phyloP scores from a whole-genome alignment of 2,888 invertebrate species.

The Aplocera efformata region DNA sequence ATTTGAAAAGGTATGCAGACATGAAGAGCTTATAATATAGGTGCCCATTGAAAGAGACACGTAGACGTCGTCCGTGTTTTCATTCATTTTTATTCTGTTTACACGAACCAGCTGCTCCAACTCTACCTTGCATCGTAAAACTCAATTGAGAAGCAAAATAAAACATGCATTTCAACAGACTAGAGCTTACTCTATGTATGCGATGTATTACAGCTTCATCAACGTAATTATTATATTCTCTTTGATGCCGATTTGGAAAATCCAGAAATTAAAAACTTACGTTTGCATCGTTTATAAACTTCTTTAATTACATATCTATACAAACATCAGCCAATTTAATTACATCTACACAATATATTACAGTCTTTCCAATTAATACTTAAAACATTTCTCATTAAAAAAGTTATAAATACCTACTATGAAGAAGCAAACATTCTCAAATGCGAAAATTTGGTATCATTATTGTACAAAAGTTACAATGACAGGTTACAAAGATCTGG shows the following conservation, averaged over 20 bases:
- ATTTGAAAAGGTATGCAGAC: slow-evolving; percentile 45
- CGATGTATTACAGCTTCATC: slow-evolving; percentile 42
- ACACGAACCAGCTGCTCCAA: slow-evolving; percentile 63
- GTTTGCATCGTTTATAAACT: slow-evolving; percentile 61
- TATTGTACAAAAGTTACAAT: slow-evolving; percentile 77
- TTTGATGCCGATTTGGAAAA: slow-evolving; percentile 22
- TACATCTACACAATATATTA: slow-evolving; percentile 76
- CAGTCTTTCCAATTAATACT: slow-evolving; percentile 79
- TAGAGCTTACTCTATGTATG: slow-evolving; percentile 37
- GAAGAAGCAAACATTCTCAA: slow-evolving; percentile 71
- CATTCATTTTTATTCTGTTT: slow-evolving; percentile 68
- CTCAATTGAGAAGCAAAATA: slow-evolving; percentile 63
- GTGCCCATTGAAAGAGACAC: slow-evolving; percentile 42
- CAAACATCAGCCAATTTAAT: slow-evolving; percentile 74
- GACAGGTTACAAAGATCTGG: slow-evolving; percentile 54
- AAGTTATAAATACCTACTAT: slow-evolving; percentile 63
- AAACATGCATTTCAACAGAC: slow-evolving; percentile 58
- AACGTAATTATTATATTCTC: too few species aligned
- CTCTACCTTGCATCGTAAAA: slow-evolving; percentile 61
- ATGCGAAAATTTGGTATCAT: slow-evolving; percentile 78
- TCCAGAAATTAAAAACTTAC: slow-evolving; percentile 32
- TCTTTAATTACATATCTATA: slow-evolving; percentile 76
- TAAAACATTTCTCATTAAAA: slow-evolving; percentile 63
- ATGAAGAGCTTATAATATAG: slow-evolving; percentile 42
- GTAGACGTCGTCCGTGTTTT: slow-evolving; percentile 47